phyloP scores from a whole-genome alignment of 2,888 invertebrate species.

The Machimus atricapillus region DNA sequence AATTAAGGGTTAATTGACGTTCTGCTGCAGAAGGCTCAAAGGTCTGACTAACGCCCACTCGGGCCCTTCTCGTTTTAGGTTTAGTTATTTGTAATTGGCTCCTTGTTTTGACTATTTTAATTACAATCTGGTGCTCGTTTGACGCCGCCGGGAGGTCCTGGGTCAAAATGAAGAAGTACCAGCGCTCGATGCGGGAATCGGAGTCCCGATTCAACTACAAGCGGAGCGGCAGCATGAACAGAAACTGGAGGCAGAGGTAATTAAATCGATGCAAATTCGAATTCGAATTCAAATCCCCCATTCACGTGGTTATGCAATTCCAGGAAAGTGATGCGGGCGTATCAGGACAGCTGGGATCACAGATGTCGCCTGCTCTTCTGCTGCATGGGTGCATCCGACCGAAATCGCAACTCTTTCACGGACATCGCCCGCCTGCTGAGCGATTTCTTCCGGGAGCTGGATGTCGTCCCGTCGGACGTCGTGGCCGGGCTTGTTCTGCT shows the following conservation, averaged over 20 bases:
- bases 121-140: slow-evolving; percentile 86
- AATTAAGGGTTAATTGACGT: slow-evolving; percentile 1
- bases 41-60: background rate
- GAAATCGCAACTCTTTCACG: slow-evolving; percentile 80
- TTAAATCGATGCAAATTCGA: background rate
- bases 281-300: background rate
- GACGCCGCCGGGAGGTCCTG: slow-evolving; percentile 87
- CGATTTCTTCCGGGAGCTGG: slow-evolving; percentile 86
- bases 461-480: slow-evolving; percentile 88
- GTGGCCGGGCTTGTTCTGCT: slow-evolving; percentile 83
- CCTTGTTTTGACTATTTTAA: slow-evolving; percentile 73
- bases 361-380: slow-evolving; percentile 82
- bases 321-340: slow-evolving; percentile 85
- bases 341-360: slow-evolving; percentile 88
- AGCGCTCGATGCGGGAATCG: slow-evolving; percentile 79
- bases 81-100: slow-evolving; percentile 81
- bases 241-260: slow-evolving; percentile 85
- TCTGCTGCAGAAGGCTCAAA: background rate
- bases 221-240: slow-evolving; percentile 76
- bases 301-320: background rate
- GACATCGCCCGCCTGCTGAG: slow-evolving; percentile 84
- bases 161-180: slow-evolving; percentile 90
- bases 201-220: slow-evolving; percentile 79
- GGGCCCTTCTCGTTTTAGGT: slow-evolving; percentile 63
- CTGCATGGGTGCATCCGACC: slow-evolving; percentile 79